Percentiles rank a stretch among this genome's conserved stretches.
These are phyloP conservation scores for Papilio xuthus DNA, from an alignment of 1,140 invertebrate species.

Conservation along the genomic window DNA sequence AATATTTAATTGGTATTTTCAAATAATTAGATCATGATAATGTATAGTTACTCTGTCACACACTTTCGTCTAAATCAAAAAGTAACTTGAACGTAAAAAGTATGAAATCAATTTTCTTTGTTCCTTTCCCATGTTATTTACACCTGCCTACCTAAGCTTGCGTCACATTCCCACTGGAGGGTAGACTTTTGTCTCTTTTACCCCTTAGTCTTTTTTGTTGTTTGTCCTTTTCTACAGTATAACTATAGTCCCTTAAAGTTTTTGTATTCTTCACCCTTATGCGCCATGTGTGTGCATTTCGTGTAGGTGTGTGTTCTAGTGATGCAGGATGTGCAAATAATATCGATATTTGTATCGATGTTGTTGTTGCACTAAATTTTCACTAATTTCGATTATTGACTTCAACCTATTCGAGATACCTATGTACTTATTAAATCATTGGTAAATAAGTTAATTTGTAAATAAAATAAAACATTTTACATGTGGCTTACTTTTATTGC, in stretches of 20 bases:
- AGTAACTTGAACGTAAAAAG: conserved; percentile 71
- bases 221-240: conserved; percentile 51
- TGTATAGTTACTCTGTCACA: not conserved
- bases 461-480: too few species aligned
- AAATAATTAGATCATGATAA: not conserved
- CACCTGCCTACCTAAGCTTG: conserved; percentile 75
- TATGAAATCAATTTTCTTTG: conserved; percentile 67
- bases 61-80: conserved; percentile 35
- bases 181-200: conserved; percentile 64
- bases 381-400: not conserved
- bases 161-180: conserved; percentile 67
- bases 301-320: conserved; percentile 62
- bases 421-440: too few species aligned
- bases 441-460: too few species aligned
- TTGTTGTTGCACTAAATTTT: not conserved
- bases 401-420: too few species aligned
- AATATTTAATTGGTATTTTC: not conserved
- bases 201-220: conserved; percentile 39
- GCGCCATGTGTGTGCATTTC: conserved; percentile 56
- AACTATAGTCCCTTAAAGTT: conserved; percentile 55
- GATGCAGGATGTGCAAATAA: conserved; percentile 39
- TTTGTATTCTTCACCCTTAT: conserved; percentile 76
- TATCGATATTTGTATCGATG: not conserved
- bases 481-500: too few species aligned
- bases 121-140: conserved; percentile 62